phyloP scores from a whole-genome alignment of 37 sponge, comb jelly and placozoan species.

The Chondrilla cf. caribensis region DNA sequence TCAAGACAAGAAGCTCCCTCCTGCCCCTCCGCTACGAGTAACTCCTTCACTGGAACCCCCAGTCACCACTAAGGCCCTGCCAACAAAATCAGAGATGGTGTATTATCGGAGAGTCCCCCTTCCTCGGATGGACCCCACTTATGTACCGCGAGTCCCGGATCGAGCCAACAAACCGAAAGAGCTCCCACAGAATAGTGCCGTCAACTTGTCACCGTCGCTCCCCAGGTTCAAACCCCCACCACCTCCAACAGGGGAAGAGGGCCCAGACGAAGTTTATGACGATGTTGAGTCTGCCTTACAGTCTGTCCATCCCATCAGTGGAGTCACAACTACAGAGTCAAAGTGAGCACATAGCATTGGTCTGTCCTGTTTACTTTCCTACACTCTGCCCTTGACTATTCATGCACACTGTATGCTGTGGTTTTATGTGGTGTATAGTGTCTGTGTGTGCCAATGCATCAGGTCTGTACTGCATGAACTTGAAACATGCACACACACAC shows the following conservation, averaged over 20 bases:
- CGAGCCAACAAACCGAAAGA: not conserved
- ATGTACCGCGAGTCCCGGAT: not conserved
- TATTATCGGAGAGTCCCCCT: not conserved
- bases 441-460: no score
- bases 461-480: no score
- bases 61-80: not conserved
- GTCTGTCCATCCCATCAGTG: not conserved
- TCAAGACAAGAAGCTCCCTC: not conserved
- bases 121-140: not conserved
- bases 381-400: no score
- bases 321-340: not conserved
- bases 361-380: no score
- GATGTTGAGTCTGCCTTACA: not conserved
- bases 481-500: slow-evolving; percentile 15
- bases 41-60: not conserved
- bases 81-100: not conserved
- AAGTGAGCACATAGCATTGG: not conserved
- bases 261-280: slow-evolving; percentile 8
- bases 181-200: not conserved
- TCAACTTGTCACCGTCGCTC: not conserved
- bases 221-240: slow-evolving; percentile 30
- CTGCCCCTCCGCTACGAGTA: not conserved
- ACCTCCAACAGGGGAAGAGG: not conserved
- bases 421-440: no score
- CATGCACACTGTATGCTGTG: no score